phyloP scores from a whole-genome alignment of 2,113 vertebrate species.

The Alexandromys fortis region DNA sequence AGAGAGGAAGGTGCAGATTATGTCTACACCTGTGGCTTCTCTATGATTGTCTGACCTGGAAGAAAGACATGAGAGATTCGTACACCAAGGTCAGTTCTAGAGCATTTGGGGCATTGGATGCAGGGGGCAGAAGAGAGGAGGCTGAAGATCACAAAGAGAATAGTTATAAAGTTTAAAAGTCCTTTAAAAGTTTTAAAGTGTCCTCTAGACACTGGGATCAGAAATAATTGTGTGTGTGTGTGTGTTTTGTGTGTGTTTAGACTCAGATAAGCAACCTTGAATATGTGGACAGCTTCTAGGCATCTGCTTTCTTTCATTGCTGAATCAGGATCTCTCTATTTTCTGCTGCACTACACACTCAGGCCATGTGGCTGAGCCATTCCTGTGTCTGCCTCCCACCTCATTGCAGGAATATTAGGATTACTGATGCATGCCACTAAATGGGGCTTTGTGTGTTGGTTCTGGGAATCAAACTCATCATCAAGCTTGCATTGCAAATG shows the following conservation, averaged over 20 bases:
- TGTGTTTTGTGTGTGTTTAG: neutral
- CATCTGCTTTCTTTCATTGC: neutral
- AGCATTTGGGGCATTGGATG: neutral
- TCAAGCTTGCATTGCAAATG: neutral
- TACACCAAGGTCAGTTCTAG: too few relatives aligned
- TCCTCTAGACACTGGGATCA: neutral
- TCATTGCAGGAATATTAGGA: neutral
- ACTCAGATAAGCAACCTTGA: neutral
- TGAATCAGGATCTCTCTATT: neutral
- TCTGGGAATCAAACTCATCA: neutral
- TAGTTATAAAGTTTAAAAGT: neutral
- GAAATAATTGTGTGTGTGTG: neutral
- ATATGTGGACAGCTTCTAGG: neutral
- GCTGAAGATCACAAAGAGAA: neutral
- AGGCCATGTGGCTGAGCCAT: neutral
- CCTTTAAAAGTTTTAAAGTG: too few relatives aligned
- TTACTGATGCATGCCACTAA: neutral
- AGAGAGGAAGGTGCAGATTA: neutral
- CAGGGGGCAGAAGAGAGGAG: neutral
- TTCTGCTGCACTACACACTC: neutral
- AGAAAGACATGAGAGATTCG: neutral
- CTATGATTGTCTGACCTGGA: constrained; percentile 44
- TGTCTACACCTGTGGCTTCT: neutral
- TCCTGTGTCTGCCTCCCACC: neutral
- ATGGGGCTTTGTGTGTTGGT: neutral